Evolutionary conservation across 2,113 vertebrate genomes (phyloP).

Genomic region (Sphaerodactylus townsendi): DNA sequence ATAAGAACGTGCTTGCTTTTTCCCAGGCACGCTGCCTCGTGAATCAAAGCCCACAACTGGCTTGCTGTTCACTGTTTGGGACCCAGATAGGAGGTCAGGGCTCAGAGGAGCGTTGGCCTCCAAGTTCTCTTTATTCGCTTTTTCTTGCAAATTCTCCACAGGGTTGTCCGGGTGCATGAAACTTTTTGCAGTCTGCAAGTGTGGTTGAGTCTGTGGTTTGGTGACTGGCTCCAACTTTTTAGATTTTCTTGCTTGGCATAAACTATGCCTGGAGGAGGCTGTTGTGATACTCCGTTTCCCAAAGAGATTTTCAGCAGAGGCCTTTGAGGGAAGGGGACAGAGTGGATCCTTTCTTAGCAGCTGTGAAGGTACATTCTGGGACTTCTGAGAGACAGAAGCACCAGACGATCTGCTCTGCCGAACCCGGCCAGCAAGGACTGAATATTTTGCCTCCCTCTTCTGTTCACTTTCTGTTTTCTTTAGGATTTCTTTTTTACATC

Average conservation of each 20-base stretch:
- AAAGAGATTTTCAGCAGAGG: neutral
- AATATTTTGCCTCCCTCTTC: neutral
- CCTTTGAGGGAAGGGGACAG: neutral
- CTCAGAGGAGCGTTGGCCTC: neutral
- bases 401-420: constrained; percentile 23
- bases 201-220: neutral
- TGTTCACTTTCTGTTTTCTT: fast-evolving
- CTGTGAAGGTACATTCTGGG: neutral
- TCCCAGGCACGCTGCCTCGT: fast-evolving
- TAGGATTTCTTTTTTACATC: constrained; percentile 34
- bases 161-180: fast-evolving
- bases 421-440: fast-evolving
- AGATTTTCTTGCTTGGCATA: neutral
- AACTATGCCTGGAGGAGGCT: neutral
- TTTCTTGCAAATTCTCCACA: neutral
- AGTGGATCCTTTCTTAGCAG: neutral
- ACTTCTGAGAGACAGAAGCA: constrained; percentile 12
- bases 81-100: neutral
- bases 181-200: neutral
- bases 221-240: neutral
- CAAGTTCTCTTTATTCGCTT: constrained; percentile 57
- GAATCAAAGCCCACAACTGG: neutral
- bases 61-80: neutral
- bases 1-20: constrained; percentile 11
- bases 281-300: neutral